Conservation (phyloP, 2,113 vertebrate genomes). For the Columbina picui region DNA sequence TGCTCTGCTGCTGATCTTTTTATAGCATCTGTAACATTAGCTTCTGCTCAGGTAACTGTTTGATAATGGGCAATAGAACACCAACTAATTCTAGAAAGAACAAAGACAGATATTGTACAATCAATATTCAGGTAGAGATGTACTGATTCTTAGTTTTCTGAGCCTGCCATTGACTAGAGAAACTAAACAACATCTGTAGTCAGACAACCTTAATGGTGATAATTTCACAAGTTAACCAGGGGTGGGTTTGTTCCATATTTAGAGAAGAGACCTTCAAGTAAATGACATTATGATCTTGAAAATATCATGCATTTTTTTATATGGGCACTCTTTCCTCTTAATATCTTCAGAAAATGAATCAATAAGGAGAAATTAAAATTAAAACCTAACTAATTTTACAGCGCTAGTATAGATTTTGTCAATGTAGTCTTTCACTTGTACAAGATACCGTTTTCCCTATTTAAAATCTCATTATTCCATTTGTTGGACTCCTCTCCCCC, state of each 20-base stretch:
- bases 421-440: not conserved
- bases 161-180: not conserved
- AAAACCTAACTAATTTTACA: not conserved
- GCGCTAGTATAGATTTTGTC: not conserved
- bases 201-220: not conserved
- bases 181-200: not conserved
- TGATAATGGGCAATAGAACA: constrained; percentile 33
- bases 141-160: not conserved
- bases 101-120: constrained; percentile 14
- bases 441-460: not conserved
- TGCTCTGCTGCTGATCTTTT: constrained; percentile 21
- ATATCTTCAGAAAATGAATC: not conserved
- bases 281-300: not conserved
- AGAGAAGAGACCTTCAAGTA: not conserved
- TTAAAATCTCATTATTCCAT: not conserved
- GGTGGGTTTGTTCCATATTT: not conserved
- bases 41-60: constrained; percentile 19
- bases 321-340: not conserved
- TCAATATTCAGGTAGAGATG: constrained; percentile 15
- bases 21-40: constrained; percentile 24
- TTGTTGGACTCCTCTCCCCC: not conserved
- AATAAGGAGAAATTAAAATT: not conserved
- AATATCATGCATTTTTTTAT: not conserved
- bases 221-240: not conserved
- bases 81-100: constrained; percentile 20